Evolutionary conservation across 1,140 invertebrate genomes (phyloP).

Genomic region (Apis mellifera): Amel_HAv3.1 CM009931.2:22212001-22212500

Average conservation of each 20-base stretch:
- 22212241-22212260: background rate
- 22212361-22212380: conserved; percentile 58
- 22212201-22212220: background rate
- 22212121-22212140: background rate
- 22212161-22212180: background rate
- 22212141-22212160: background rate
- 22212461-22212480: conserved; percentile 32
- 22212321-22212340: conserved; percentile 60
- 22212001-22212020: background rate
- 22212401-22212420: conserved; percentile 49
- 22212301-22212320: background rate
- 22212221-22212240: conserved; percentile 20
- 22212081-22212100: background rate
- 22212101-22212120: background rate
- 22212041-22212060: background rate
- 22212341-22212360: conserved; percentile 41
- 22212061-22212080: background rate
- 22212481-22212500: conserved; percentile 15
- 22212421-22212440: conserved; percentile 76
- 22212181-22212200: background rate
- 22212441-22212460: conserved; percentile 58
- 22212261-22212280: conserved; percentile 15
- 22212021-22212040: background rate
- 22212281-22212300: conserved; percentile 49
- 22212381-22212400: conserved; percentile 60